A percentile compares a stretch with the other conserved stretches of the same genome.
Evolutionary conservation across 2,888 invertebrate species (phyloP).

Genomic region (Punctoribates punctum): DNA sequence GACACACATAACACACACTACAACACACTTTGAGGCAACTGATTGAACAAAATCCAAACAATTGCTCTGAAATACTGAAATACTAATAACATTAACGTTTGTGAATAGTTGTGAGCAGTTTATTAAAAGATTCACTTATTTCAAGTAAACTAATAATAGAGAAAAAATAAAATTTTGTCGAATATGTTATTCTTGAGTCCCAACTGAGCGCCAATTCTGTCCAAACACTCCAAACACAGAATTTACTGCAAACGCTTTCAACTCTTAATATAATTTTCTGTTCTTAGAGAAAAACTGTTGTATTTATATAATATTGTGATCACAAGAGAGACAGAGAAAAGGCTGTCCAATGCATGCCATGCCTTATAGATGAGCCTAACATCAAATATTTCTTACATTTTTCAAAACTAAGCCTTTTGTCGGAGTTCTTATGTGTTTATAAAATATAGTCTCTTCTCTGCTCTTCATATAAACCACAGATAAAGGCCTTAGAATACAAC

Average conservation of each 20-base stretch:
- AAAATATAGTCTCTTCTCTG: neutral
- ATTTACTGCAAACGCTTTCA: neutral
- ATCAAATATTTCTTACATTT: neutral
- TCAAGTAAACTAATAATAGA: conserved; percentile 11
- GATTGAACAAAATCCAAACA: conserved; percentile 20
- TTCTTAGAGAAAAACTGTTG: neutral
- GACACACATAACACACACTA: neutral
- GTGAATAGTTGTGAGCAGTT: conserved; percentile 10
- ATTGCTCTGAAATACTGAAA: conserved; percentile 13
- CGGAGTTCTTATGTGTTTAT: neutral
- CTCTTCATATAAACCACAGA: neutral
- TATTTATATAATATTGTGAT: conserved; percentile 30
- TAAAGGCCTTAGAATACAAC: neutral
- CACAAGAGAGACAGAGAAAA: neutral
- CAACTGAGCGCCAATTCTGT: neutral
- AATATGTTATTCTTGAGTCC: conserved; percentile 21
- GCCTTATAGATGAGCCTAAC: neutral
- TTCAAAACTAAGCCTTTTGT: neutral
- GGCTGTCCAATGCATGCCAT: neutral
- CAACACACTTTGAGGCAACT: neutral
- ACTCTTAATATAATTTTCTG: conserved; percentile 17
- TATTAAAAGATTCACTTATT: conserved; percentile 30
- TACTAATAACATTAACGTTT: conserved; percentile 9
- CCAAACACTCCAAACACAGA: neutral
- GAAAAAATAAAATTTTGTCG: conserved; percentile 28